phyloP scores from a whole-genome alignment of 2,888 invertebrate species.

The Microdon myrmicae region DNA sequence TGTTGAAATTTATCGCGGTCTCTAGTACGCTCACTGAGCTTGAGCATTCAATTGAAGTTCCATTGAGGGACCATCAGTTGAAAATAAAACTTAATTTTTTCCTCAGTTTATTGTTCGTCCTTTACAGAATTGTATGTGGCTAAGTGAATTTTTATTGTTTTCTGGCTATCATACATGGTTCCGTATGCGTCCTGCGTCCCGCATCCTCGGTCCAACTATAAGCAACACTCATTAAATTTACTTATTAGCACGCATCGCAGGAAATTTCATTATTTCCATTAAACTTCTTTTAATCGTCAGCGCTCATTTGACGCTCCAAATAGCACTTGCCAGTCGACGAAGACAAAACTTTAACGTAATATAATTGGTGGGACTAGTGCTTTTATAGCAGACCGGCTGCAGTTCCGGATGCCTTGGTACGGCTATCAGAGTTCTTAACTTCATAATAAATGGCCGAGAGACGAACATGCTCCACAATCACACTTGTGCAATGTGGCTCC shows the following conservation, averaged over 20 bases:
- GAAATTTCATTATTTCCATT: slow-evolving; percentile 46
- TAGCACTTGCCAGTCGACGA: slow-evolving; percentile 26
- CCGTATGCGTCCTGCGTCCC: no score
- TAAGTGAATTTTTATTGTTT: no score
- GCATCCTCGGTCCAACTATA: not conserved
- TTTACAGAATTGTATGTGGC: no score
- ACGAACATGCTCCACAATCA: slow-evolving; percentile 20
- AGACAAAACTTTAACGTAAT: slow-evolving; percentile 36
- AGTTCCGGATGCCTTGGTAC: slow-evolving; percentile 7
- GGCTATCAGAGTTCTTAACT: slow-evolving; percentile 40
- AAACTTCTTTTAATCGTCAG: slow-evolving; percentile 24
- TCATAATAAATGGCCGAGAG: slow-evolving; percentile 34
- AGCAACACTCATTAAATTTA: slow-evolving; percentile 38
- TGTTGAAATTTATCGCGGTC: slow-evolving; percentile 60
- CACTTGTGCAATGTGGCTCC: slow-evolving; percentile 18
- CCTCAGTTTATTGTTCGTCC: no score
- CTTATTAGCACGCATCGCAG: slow-evolving; percentile 46
- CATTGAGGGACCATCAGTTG: no score
- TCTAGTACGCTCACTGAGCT: slow-evolving; percentile 21
- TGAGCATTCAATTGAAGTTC: no score
- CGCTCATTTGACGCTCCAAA: slow-evolving; percentile 31
- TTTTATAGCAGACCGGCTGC: not conserved
- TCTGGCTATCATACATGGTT: no score
- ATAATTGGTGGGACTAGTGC: slow-evolving; percentile 13
- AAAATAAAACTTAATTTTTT: no score